Percentiles rank a stretch among this genome's conserved stretches.
Conservation (phyloP, 2,888 invertebrate genomes). For the Anticlea derivata region DNA sequence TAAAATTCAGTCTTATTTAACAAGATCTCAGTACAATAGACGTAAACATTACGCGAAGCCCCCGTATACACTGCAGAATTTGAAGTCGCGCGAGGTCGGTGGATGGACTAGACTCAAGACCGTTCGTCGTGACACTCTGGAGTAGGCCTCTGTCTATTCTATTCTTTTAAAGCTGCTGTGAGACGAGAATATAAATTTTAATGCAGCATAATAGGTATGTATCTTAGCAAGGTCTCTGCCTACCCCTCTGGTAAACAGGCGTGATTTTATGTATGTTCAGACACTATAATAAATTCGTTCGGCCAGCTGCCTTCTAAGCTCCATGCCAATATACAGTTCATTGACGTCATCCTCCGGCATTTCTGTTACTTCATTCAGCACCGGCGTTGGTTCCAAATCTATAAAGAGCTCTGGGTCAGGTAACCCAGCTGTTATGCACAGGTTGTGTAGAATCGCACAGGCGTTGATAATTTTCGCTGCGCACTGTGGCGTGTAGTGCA, state of each 20-base stretch:
- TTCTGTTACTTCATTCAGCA: slow-evolving; percentile 52
- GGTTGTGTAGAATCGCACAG: slow-evolving; percentile 60
- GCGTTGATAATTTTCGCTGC: slow-evolving; percentile 64
- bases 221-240: no score
- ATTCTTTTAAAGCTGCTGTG: no score
- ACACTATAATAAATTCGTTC: slow-evolving; percentile 62
- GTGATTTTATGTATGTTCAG: no score
- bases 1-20: slow-evolving; percentile 1
- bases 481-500: slow-evolving; percentile 60
- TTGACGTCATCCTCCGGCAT: slow-evolving; percentile 60
- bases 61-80: no score
- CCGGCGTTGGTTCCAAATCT: slow-evolving; percentile 46
- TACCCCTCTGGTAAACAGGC: no score
- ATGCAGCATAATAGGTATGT: no score
- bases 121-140: no score
- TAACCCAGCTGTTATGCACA: slow-evolving; percentile 51
- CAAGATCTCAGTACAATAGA: not conserved
- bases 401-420: slow-evolving; percentile 50
- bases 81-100: no score
- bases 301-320: slow-evolving; percentile 57
- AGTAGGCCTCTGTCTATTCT: no score
- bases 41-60: no score
- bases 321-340: slow-evolving; percentile 59
- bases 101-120: no score
- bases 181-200: no score